A percentile compares a stretch with the other conserved stretches of the same genome.
phyloP scores from a whole-genome alignment of 2,113 vertebrate species.

The Dascyllus trimaculatus region DNA sequence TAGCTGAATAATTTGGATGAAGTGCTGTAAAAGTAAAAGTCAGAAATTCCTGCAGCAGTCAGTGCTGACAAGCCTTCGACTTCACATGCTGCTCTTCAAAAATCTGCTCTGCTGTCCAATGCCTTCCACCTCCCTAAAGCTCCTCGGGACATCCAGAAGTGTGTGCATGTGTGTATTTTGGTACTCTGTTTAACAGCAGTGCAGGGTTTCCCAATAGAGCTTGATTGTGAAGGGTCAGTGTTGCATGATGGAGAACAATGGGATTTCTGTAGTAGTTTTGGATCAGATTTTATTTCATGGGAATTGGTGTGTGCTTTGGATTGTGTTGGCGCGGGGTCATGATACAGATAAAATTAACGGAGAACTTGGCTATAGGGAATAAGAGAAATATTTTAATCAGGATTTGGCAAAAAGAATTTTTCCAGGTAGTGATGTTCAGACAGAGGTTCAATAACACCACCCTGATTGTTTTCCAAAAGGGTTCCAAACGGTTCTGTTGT shows the following conservation, averaged over 20 bases:
- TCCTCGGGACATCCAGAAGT: conserved; percentile 22
- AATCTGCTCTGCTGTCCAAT: neutral
- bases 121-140: conserved; percentile 25
- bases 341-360: conserved; percentile 48
- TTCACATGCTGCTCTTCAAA: conserved; percentile 3
- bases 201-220: conserved; percentile 49
- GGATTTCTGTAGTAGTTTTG: conserved; percentile 69
- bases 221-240: conserved; percentile 34
- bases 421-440: conserved; percentile 46
- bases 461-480: too few relatives aligned
- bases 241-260: conserved; percentile 70
- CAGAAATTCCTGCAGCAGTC: neutral
- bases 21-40: neutral
- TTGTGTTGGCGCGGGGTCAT: conserved; percentile 40
- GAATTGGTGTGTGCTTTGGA: conserved; percentile 51
- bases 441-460: conserved; percentile 18
- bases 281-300: conserved; percentile 64
- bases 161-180: conserved; percentile 38
- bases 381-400: neutral
- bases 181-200: conserved; percentile 8
- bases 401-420: conserved; percentile 26
- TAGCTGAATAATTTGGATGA: neutral
- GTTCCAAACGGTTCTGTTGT: conserved; percentile 2
- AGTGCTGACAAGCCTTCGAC: neutral
- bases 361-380: neutral